A percentile compares a stretch with the other conserved stretches of the same genome.
phyloP scores from a whole-genome alignment of 2,113 vertebrate species.

The Ctenodactylus gundi region DNA sequence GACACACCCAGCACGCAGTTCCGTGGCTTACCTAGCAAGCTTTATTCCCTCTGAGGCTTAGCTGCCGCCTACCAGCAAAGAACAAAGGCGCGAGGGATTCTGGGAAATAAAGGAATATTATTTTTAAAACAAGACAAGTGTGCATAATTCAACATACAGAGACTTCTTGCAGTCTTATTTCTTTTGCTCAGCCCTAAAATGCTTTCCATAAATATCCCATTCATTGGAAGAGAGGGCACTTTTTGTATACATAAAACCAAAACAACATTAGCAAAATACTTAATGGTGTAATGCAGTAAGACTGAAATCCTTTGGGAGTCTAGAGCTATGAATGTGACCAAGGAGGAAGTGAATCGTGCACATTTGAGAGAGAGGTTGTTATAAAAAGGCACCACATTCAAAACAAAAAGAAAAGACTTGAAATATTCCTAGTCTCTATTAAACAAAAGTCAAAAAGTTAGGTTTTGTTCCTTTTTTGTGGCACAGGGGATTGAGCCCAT shows the following conservation, averaged over 20 bases:
- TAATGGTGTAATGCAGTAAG: not conserved
- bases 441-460: not conserved
- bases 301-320: slow-evolving; percentile 8
- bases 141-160: not conserved
- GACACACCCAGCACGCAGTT: slow-evolving; percentile 40
- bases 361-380: not conserved
- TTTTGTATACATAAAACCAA: not conserved
- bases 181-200: not conserved
- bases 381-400: not conserved
- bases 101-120: not conserved
- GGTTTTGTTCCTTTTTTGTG: too few relatives aligned
- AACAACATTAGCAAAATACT: not conserved
- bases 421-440: not conserved
- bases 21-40: not conserved
- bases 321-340: not conserved
- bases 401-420: not conserved
- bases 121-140: slow-evolving; percentile 19
- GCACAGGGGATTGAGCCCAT: too few relatives aligned
- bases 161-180: not conserved
- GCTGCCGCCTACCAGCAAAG: not conserved
- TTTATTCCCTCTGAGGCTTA: not conserved
- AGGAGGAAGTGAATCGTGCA: not conserved
- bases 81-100: slow-evolving; percentile 32
- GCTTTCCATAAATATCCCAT: not conserved
- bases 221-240: not conserved